phyloP scores from a whole-genome alignment of 2,113 vertebrate species.

The Callorhinus ursinus region DNA sequence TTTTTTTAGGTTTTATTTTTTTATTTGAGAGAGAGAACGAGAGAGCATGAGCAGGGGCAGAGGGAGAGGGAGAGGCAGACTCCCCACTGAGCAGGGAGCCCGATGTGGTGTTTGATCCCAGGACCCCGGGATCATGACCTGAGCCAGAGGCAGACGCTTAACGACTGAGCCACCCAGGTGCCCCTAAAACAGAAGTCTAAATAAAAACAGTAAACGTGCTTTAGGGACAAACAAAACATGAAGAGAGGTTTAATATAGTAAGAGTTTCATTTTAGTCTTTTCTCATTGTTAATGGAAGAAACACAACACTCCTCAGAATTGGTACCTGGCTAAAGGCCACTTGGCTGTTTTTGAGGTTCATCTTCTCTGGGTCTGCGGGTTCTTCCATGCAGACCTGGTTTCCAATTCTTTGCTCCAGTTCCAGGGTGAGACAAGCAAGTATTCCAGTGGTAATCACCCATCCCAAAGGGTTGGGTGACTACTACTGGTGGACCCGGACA shows the following conservation, averaged over 20 bases:
- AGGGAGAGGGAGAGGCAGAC: neutral
- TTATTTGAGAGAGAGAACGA: neutral
- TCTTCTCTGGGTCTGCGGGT: neutral
- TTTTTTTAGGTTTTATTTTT: neutral
- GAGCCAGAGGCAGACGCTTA: neutral
- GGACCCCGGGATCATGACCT: neutral
- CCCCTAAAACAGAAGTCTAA: neutral
- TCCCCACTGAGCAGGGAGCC: neutral
- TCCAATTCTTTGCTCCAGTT: neutral
- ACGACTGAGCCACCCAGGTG: neutral
- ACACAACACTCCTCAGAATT: neutral
- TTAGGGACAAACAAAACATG: neutral
- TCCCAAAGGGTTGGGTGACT: neutral
- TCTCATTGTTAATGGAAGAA: neutral
- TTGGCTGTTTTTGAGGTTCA: accelerated
- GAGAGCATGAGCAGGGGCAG: neutral
- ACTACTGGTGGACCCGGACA: neutral
- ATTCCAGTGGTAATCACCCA: neutral
- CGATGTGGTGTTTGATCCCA: no score
- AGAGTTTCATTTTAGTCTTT: neutral
- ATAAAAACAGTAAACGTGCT: neutral
- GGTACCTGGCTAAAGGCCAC: neutral
- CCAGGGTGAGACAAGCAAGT: neutral
- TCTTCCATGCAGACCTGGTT: neutral
- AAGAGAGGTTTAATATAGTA: neutral